Conservation (phyloP, 2,113 vertebrate genomes). For the Petrocephalus microphthalmus region DNA sequence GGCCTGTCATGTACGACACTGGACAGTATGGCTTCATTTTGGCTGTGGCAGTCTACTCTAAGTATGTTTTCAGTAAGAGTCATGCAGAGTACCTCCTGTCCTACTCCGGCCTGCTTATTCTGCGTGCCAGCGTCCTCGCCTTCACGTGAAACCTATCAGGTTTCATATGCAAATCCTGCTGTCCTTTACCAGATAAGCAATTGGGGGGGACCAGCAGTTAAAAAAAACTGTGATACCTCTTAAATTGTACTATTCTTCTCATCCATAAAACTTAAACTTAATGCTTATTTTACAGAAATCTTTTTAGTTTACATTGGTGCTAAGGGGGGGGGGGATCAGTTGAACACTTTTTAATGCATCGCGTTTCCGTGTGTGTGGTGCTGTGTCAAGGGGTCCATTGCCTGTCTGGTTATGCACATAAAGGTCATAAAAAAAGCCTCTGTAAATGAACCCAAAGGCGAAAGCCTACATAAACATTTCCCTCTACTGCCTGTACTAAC, state of each 20-base stretch:
- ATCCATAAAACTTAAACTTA: background rate
- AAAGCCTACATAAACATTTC: slow-evolving; percentile 15
- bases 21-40: slow-evolving; percentile 20
- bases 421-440: no score
- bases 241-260: background rate
- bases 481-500: background rate
- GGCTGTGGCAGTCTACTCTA: background rate
- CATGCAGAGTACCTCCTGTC: background rate
- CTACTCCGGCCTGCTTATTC: background rate
- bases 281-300: background rate
- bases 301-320: background rate
- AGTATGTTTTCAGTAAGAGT: background rate
- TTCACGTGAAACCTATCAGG: background rate
- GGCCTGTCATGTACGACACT: slow-evolving; percentile 37
- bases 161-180: background rate
- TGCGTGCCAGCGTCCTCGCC: background rate
- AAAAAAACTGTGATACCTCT: background rate
- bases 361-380: background rate
- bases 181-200: background rate
- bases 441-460: background rate
- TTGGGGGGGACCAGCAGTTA: background rate
- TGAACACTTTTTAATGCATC: background rate
- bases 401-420: slow-evolving; percentile 6
- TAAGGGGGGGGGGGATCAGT: background rate
- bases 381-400: background rate